phyloP scores from a whole-genome alignment of 2,797 vertebrate genomes.

The Chaenodraco wilsoni region DNA sequence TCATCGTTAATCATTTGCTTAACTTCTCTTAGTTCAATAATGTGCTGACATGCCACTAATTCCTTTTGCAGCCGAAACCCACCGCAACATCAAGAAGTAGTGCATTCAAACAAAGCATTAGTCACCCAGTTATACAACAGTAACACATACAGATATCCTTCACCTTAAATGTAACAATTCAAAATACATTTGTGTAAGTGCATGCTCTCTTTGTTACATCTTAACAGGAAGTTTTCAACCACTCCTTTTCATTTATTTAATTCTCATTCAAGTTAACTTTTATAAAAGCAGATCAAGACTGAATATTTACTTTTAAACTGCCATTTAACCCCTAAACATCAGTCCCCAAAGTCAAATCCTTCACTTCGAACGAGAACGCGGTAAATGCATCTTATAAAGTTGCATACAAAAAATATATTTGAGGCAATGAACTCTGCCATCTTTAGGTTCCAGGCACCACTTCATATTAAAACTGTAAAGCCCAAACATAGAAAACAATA shows the following conservation, averaged over 20 bases:
- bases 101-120: constrained; percentile 51
- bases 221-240: background rate
- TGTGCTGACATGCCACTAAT: constrained; percentile 19
- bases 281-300: background rate
- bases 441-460: constrained; percentile 11
- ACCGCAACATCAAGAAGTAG: constrained; percentile 21
- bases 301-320: background rate
- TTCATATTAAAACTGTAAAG: background rate
- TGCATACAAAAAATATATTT: constrained; percentile 10
- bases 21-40: background rate
- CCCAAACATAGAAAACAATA: too few species aligned
- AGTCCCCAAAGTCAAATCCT: background rate
- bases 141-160: constrained; percentile 52
- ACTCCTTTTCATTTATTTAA: background rate
- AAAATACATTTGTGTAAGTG: background rate
- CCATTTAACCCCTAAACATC: constrained; percentile 3
- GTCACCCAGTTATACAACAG: background rate
- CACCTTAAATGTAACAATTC: constrained; percentile 40
- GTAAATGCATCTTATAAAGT: background rate
- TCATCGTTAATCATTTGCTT: background rate
- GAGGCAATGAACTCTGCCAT: constrained; percentile 1
- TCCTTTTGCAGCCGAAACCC: background rate
- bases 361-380: background rate
- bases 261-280: background rate
- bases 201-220: background rate